phyloP scores from a whole-genome alignment of 30 jellyfish, hydroid and myxozoan genomes.

The Rhopilema esculentum region DNA sequence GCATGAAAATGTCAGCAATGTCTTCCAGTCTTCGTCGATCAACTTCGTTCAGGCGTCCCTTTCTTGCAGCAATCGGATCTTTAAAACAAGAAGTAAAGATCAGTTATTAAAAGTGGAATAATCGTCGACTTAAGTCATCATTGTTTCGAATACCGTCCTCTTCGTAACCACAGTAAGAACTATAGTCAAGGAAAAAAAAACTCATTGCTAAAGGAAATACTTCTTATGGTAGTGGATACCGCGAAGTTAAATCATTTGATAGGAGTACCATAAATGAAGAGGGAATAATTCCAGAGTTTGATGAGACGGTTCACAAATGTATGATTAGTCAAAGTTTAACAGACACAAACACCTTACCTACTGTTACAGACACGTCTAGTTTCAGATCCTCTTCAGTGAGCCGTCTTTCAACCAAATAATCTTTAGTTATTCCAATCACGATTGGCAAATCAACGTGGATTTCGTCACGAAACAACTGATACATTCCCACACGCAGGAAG shows the following conservation, averaged over 20 bases:
- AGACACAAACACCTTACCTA: conserved; percentile 29
- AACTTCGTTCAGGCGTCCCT: background rate
- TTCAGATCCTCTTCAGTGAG: conserved; percentile 8
- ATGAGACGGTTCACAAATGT: no score
- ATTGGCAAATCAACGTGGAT: conserved; percentile 95
- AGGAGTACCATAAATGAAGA: no score
- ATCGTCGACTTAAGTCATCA: no score
- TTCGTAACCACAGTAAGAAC: no score
- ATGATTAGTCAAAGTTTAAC: background rate
- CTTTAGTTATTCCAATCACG: conserved; percentile 79
- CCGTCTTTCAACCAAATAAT: conserved; percentile 23
- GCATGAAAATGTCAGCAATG: conserved; percentile 57
- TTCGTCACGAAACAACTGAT: conserved; percentile 87
- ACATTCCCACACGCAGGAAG: conserved; percentile 96
- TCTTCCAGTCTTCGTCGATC: conserved; percentile 50
- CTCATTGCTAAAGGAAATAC: no score
- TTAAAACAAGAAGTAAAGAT: background rate
- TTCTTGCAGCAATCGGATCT: conserved; percentile 25
- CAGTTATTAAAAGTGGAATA: no score
- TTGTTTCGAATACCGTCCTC: no score
- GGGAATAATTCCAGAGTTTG: no score
- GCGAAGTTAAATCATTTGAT: no score
- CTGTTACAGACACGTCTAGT: conserved; percentile 22
- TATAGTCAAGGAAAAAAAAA: no score
- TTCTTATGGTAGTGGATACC: no score